Evolutionary conservation across 2,888 invertebrate species (phyloP), one percentile per base, ranked within the genome.

Genomic region (Furcula furcula): DNA sequence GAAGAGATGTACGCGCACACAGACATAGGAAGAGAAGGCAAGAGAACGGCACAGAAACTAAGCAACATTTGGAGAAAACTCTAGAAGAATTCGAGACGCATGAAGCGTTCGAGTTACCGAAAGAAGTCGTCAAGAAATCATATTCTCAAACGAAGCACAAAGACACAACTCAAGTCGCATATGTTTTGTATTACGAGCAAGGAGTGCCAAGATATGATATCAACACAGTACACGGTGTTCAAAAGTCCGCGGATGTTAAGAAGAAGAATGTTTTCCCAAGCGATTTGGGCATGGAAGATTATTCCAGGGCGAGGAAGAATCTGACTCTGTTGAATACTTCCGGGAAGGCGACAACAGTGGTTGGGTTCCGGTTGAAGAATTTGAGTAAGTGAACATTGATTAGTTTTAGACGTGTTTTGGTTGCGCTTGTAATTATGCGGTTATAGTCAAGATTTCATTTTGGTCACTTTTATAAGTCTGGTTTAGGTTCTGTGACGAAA

Each of bases 141-240:
- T 59, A 63, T 28, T 40, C 54, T 0, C 63, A 66, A 1, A 41
- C 40, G 10, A 64, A 63, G 20, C 66, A 71, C 29, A 76, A 65
- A 23, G 72, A 77, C 23, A 65, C 75, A 0, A 74, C 76, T 0
- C 76, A 81, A 32, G 76, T 89, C 1, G 87, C 83, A 0, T 89
- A 89, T 34, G 86, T 89, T 0, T 43, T 89, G 16, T 89, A 84
- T 45, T 89, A 85, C 25, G 88, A 89, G 22, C 78, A 86, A 40
- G 87, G 89, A 0, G 66, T 74, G 1, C 62, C 79, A 0, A 74
- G 73, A 11, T 76, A 66, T 19, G 82, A 81, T 20, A 46, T 65
- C 1, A 54, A 55, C 4, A 50, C 60, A 2, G 65, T 78, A 0
- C 46, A 47, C 3, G 78, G 78, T 1, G 71, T 76, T 0, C 83